phyloP scores from a whole-genome alignment of 2,113 vertebrate genomes.

The Triplophysa tibetana region DNA sequence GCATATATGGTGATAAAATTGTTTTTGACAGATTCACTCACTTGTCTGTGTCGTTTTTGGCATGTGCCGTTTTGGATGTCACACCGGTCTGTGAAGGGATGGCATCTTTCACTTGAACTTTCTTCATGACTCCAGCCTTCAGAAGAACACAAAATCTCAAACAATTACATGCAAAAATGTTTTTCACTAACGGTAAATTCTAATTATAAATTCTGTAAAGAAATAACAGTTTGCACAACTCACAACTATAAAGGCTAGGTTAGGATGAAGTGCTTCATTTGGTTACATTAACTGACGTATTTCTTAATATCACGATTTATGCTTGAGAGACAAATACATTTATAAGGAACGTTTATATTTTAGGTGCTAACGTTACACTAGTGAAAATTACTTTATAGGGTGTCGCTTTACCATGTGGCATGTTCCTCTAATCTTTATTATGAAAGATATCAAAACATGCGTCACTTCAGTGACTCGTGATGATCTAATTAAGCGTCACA shows the following conservation, averaged over 20 bases:
- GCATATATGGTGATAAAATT: no score
- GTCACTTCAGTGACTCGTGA: no score
- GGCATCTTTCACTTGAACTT: constrained; percentile 58
- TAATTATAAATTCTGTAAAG: not conserved
- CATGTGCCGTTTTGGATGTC: constrained; percentile 42
- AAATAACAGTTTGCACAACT: not conserved
- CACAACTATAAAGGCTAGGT: not conserved
- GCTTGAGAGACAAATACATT: no score
- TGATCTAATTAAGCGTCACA: no score
- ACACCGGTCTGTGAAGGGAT: constrained; percentile 22
- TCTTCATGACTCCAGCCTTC: constrained; percentile 56
- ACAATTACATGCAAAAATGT: not conserved
- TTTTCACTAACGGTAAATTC: not conserved
- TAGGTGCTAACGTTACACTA: no score
- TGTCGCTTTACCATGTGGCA: no score
- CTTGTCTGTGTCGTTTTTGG: constrained; percentile 63
- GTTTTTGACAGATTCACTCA: constrained; percentile 29
- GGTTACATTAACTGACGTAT: not conserved
- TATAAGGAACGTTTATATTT: no score
- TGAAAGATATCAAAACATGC: no score
- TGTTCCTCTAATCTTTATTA: no score
- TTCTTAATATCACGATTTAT: no score
- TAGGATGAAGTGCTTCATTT: no score
- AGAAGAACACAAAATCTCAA: not conserved
- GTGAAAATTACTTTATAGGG: no score